These are phyloP conservation scores for Malurus splendens DNA, from an alignment of 2,797 vertebrate species.

Conservation along the genomic window DNA sequence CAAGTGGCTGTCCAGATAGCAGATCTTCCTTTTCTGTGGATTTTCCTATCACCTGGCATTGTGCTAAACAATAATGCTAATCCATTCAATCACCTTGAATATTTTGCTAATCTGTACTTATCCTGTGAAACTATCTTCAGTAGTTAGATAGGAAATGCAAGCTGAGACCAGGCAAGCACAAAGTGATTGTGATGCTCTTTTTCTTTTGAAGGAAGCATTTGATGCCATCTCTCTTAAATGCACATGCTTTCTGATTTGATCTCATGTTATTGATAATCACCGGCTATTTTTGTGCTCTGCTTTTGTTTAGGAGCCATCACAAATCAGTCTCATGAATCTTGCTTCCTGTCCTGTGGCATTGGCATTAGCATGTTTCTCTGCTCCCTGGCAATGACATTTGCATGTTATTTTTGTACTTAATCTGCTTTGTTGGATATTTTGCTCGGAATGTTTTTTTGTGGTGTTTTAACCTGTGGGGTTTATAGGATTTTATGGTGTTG, in stretches of 20 bases:
- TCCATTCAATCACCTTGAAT: slow-evolving; percentile 42
- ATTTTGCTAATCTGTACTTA: slow-evolving; percentile 49
- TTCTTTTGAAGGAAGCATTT: not conserved
- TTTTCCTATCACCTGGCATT: slow-evolving; percentile 42
- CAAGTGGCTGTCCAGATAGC: slow-evolving; percentile 23
- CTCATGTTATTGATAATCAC: not conserved
- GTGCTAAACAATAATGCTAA: slow-evolving; percentile 50
- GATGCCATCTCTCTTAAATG: not conserved
- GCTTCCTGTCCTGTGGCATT: not conserved
- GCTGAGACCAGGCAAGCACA: not conserved
- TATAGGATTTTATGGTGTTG: not conserved
- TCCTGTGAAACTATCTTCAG: slow-evolving; percentile 9
- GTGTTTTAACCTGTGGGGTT: not conserved
- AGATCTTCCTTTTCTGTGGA: slow-evolving; percentile 13
- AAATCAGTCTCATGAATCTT: not conserved
- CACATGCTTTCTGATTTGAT: not conserved
- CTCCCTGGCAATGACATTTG: not conserved
- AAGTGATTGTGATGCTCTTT: slow-evolving; percentile 22
- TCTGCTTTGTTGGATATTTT: not conserved
- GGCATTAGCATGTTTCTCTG: not conserved
- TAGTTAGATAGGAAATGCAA: slow-evolving; percentile 19
- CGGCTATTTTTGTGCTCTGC: not conserved
- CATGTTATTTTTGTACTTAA: not conserved
- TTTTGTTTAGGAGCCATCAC: not conserved
- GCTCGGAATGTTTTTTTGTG: not conserved